phyloP scores from a whole-genome alignment of 1,140 invertebrate species.

The Portunus trituberculatus region DNA sequence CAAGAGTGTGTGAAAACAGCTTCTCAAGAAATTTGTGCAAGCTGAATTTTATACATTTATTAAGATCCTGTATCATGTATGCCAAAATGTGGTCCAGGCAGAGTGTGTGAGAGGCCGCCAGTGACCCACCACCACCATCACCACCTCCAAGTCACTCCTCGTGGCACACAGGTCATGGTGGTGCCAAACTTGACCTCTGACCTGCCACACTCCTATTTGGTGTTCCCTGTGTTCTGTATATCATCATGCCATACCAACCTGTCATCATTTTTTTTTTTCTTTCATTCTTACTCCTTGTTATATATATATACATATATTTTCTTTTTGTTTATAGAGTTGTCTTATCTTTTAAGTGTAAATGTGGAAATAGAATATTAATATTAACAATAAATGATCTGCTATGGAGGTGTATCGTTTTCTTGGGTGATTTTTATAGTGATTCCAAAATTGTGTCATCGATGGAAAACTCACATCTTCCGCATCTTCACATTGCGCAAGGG shows the following conservation, averaged over 20 bases:
- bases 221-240: conserved; percentile 71
- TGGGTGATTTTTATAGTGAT: neutral
- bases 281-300: conserved; percentile 62
- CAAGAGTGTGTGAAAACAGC: conserved; percentile 53
- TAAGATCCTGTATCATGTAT: conserved; percentile 59
- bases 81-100: conserved; percentile 56
- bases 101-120: conserved; percentile 31
- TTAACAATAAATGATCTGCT: conserved; percentile 77
- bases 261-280: conserved; percentile 65
- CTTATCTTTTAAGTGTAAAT: conserved; percentile 73
- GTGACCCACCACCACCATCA: neutral
- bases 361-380: conserved; percentile 76
- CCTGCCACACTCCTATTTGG: conserved; percentile 55
- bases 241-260: conserved; percentile 71
- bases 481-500: too few relatives aligned
- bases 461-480: too few relatives aligned
- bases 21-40: conserved; percentile 33
- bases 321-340: conserved; percentile 70
- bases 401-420: conserved; percentile 58
- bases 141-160: neutral
- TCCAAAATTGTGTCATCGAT: too few relatives aligned
- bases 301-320: neutral
- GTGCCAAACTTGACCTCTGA: conserved; percentile 22
- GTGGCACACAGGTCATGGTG: neutral
- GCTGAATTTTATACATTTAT: conserved; percentile 59